Conservation (phyloP, 2,113 vertebrate species). For the Grammomys surdaster region DNA sequence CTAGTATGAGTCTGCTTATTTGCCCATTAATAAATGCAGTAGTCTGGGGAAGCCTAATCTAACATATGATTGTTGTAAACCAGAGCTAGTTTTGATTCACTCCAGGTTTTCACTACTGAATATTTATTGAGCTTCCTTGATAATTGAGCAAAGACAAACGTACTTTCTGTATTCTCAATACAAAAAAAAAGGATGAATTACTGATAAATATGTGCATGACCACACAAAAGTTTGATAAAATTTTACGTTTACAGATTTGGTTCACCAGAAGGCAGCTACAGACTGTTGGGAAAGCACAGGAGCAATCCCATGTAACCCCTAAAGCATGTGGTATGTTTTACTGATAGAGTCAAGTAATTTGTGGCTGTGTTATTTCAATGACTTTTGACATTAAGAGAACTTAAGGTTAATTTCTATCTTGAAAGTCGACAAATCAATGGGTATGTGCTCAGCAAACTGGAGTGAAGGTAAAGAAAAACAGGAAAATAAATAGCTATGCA, state of each 20-base stretch:
- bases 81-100: neutral
- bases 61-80: neutral
- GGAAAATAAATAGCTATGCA: too few species aligned
- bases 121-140: neutral
- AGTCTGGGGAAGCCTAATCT: neutral
- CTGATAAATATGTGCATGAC: neutral
- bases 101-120: neutral
- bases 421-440: neutral
- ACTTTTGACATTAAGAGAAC: neutral
- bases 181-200: neutral
- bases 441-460: neutral
- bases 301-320: neutral
- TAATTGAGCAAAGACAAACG: neutral
- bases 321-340: neutral
- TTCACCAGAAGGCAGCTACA: neutral
- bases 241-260: neutral
- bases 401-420: neutral
- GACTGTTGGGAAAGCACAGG: neutral
- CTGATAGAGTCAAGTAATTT: neutral
- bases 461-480: neutral
- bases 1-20: neutral
- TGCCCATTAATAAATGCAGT: neutral
- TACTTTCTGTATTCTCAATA: neutral
- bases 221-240: slow-evolving; percentile 26
- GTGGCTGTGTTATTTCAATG: neutral